These are phyloP conservation scores for Flabesymbios commensalis DNA, from an alignment of 2,888 invertebrate species.

Conservation along the genomic window DNA sequence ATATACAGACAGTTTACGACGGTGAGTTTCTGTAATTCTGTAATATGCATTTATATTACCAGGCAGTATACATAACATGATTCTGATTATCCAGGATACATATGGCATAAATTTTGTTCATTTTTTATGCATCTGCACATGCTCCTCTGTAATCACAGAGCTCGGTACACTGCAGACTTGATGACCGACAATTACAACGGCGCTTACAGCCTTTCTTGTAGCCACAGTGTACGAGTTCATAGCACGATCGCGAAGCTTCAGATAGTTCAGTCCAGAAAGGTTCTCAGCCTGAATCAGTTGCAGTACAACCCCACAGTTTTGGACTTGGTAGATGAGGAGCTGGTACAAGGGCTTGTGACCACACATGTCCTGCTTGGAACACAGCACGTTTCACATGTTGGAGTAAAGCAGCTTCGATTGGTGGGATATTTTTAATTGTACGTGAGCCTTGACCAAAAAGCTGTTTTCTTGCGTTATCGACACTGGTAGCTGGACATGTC, in stretches of 20 bases:
- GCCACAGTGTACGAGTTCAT: background rate
- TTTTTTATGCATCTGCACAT: no score
- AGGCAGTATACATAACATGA: no score
- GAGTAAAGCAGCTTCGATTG: slow-evolving; percentile 28
- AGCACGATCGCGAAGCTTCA: background rate
- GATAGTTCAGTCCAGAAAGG: background rate
- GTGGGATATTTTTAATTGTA: slow-evolving; percentile 27
- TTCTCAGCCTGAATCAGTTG: no score
- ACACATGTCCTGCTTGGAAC: slow-evolving; percentile 27
- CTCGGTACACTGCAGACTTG: background rate
- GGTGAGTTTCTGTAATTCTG: no score
- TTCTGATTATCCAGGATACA: no score
- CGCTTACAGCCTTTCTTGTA: background rate
- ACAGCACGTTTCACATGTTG: slow-evolving; percentile 31
- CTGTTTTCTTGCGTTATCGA: slow-evolving; percentile 29
- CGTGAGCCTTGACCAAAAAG: slow-evolving; percentile 23
- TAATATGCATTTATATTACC: no score
- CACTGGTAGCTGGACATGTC: slow-evolving; percentile 6
- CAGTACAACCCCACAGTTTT: slow-evolving; percentile 18
- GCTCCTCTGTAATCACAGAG: no score
- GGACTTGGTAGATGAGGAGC: slow-evolving; percentile 11
- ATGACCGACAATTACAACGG: background rate
- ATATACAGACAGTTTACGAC: no score
- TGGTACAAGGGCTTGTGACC: slow-evolving; percentile 9
- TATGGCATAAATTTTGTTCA: no score